Conservation (phyloP, 2,113 vertebrate genomes). For the Ginglymostoma cirratum region DNA sequence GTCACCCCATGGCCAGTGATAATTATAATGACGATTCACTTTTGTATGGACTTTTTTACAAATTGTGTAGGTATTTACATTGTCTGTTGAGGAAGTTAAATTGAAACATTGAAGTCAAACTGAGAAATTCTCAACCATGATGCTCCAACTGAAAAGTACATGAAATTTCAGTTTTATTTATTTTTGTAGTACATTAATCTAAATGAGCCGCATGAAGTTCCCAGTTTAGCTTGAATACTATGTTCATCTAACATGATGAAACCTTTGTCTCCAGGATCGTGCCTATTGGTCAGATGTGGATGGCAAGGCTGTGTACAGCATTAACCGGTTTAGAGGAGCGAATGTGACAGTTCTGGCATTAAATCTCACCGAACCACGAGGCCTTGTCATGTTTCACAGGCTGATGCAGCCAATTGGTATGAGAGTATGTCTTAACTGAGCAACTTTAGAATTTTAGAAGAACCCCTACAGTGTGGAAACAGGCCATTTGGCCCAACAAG, state of each 20-base stretch:
- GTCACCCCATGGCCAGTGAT: not conserved
- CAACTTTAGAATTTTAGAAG: not conserved
- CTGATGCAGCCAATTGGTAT: constrained; percentile 18
- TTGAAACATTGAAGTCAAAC: not conserved
- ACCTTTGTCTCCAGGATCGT: not conserved
- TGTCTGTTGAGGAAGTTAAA: not conserved
- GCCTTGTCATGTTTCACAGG: not conserved
- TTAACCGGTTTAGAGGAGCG: constrained; percentile 1
- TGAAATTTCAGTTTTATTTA: not conserved
- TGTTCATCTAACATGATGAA: not conserved
- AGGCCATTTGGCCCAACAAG: no score
- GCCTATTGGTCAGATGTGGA: constrained; percentile 3
- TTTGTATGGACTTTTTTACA: not conserved
- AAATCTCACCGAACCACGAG: not conserved
- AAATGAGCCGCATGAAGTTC: not conserved
- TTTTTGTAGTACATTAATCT: not conserved
- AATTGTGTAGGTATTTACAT: not conserved
- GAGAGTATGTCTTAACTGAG: not conserved
- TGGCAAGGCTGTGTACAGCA: not conserved
- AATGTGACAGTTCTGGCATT: not conserved
- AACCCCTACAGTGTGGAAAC: no score
- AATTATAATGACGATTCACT: not conserved
- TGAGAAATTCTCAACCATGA: not conserved
- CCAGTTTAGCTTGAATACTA: not conserved
- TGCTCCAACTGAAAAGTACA: not conserved